Conservation (phyloP, 2,113 vertebrate genomes). For the Orycteropus afer region DNA sequence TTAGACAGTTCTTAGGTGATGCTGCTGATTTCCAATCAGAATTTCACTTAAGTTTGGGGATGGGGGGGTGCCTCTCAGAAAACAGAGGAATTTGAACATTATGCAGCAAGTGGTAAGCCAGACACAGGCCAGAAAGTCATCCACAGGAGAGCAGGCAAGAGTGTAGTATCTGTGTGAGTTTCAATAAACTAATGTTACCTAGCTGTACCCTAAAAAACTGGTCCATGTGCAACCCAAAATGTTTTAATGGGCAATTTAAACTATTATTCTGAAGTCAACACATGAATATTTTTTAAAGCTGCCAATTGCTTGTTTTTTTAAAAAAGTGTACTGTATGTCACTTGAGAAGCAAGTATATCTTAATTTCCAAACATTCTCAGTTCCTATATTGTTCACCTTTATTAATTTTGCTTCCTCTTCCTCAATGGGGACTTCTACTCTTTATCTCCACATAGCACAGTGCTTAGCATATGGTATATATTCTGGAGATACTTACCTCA, state of each 20-base stretch:
- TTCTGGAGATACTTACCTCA: not conserved
- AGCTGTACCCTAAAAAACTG: not conserved
- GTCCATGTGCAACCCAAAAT: not conserved
- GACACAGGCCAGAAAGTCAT: not conserved
- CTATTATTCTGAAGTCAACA: conserved; percentile 15
- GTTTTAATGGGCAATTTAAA: conserved; percentile 26
- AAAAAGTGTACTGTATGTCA: not conserved
- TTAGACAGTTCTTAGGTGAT: not conserved
- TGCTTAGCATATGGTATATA: not conserved
- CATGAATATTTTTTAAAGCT: not conserved
- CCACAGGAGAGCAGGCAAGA: not conserved
- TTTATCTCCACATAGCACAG: not conserved
- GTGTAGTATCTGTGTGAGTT: not conserved
- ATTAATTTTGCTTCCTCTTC: not conserved
- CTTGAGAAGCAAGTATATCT: conserved; percentile 27
- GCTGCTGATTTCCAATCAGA: not conserved
- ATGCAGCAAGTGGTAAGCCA: not conserved
- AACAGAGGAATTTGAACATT: not conserved
- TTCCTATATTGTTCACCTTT: not conserved
- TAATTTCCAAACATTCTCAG: conserved; percentile 47
- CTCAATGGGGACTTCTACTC: not conserved
- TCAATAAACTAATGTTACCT: conserved; percentile 37
- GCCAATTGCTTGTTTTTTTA: not conserved
- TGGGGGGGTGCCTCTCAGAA: not conserved
- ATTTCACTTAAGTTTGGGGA: not conserved